Percentiles rank a stretch among this genome's conserved stretches.
These are phyloP conservation scores for Styela plicata DNA, from an alignment of 23 tunicate species.

Conservation along the genomic window DNA sequence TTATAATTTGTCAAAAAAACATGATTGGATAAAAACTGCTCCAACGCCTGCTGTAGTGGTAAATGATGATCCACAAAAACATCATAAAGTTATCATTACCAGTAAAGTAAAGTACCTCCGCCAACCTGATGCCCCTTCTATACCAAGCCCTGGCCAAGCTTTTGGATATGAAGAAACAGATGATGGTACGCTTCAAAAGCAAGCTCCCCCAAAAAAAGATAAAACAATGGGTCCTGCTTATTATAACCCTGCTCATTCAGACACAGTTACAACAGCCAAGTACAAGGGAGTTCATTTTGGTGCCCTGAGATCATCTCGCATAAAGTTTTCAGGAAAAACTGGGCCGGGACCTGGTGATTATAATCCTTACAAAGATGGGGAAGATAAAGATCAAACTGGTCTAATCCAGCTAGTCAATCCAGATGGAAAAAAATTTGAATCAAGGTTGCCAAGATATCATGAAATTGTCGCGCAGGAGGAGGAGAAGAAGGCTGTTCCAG, in stretches of 20 bases:
- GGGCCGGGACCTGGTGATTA: slow-evolving; percentile 69
- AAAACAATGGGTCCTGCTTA: slow-evolving; percentile 83
- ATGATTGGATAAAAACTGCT: slow-evolving; percentile 77
- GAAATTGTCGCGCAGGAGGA: slow-evolving; percentile 79
- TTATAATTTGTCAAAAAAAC: slow-evolving; percentile 77
- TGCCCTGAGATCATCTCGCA: slow-evolving; percentile 49
- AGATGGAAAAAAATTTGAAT: slow-evolving; percentile 83
- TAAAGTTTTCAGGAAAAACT: slow-evolving; percentile 53
- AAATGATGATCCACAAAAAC: slow-evolving; percentile 19
- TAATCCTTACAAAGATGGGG: slow-evolving; percentile 39
- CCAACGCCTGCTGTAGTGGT: not conserved
- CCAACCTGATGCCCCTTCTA: slow-evolving; percentile 93
- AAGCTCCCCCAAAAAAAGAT: slow-evolving; percentile 84
- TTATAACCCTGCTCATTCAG: slow-evolving; percentile 42
- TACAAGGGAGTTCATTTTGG: slow-evolving; percentile 92
- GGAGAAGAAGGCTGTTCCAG: slow-evolving; percentile 80
- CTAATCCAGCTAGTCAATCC: slow-evolving; percentile 66
- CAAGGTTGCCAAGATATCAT: slow-evolving; percentile 89
- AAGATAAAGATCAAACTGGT: slow-evolving; percentile 39
- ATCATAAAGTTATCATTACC: slow-evolving; percentile 59
- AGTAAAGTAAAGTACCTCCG: slow-evolving; percentile 68
- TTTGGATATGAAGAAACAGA: slow-evolving; percentile 95
- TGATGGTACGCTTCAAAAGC: slow-evolving; percentile 74
- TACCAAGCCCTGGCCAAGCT: slow-evolving; percentile 95
- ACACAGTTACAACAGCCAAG: slow-evolving; percentile 56